A percentile compares a stretch with the other conserved stretches of the same genome.
These are phyloP conservation scores for Leptocoma aspasia DNA, from an alignment of 2,113 vertebrate species.

Conservation along the genomic window DNA sequence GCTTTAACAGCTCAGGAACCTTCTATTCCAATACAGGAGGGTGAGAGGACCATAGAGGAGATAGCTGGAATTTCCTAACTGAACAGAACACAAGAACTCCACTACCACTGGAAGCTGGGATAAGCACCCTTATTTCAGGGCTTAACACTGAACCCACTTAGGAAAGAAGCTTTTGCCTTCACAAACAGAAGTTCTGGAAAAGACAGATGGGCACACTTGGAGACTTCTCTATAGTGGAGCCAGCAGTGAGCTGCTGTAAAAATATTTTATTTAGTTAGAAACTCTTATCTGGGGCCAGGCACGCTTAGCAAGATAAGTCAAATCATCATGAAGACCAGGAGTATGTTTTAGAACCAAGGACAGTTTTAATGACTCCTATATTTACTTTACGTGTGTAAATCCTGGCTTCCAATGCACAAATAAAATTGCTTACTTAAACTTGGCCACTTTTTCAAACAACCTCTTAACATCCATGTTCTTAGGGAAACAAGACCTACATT, in stretches of 20 bases:
- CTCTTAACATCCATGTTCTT: neutral
- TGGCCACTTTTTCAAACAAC: neutral
- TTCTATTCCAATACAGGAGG: neutral
- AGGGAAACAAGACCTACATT: neutral
- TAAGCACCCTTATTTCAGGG: neutral
- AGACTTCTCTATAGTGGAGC: neutral
- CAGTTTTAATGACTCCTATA: neutral
- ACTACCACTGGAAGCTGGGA: neutral
- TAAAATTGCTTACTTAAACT: neutral
- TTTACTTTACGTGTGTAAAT: neutral
- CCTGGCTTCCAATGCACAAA: neutral
- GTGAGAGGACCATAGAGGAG: neutral
- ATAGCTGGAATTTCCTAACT: neutral
- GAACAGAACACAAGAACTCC: neutral
- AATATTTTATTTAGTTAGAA: neutral
- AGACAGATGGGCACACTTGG: neutral
- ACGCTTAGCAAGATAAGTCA: neutral
- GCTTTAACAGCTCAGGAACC: neutral
- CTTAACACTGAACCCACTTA: neutral
- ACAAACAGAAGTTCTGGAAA: neutral
- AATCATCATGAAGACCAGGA: neutral
- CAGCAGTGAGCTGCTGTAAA: neutral
- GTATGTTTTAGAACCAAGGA: neutral
- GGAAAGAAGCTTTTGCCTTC: neutral
- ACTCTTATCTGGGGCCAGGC: neutral